Evolutionary conservation across 2,888 invertebrate genomes (phyloP), one percentile per base, ranked within the genome.

Genomic region (Erynnis tages): DNA sequence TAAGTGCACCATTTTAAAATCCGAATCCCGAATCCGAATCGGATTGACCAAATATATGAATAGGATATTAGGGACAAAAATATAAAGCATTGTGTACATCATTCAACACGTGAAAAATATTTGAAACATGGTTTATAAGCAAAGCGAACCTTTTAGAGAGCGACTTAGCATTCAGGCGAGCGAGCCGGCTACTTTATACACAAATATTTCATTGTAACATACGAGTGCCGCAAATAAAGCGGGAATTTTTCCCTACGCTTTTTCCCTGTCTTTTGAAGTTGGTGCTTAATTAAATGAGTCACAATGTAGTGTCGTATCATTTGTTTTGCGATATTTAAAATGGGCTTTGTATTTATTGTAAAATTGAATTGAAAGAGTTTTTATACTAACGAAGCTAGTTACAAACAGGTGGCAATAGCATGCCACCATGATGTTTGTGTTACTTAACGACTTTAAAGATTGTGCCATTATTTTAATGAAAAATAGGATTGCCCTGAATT

Each of bases 191-290:
- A 73, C 71, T 76, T 79, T 78, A 77, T 52, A 52, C 73, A 73
- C 72, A 74, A 75, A 79, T 78, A 76, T 79, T 76, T 78, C 72
- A 74, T 63, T 61, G 66, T 72, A 71, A 73, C 71, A 71, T 52
- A 52, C 38, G 45, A 52, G 30, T 38, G 30, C 52, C 29, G 29
- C 37, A 37, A 52, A 52, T 52, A 45, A 52, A 37, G 30, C 71
- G 73, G 68, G 69, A 70, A 65, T 70, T 69, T 71, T 69, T 71
- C 61, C 70, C 61, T 46, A 61, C 65, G 60, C 66, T 65, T 66
- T 67, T 58, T 49, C 56, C 57, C 53, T 65, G 57, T 66, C 59
- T 60, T 67, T 68, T 68, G 69, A 69, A 74, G 63, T 68, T 73
- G 66, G 60, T 60, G 59, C 66, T 69, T 71, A 64, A 73, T 71